A percentile compares a stretch with the other conserved stretches of the same genome.
phyloP scores from a whole-genome alignment of 2,113 vertebrate species.

The Eira barbara region DNA sequence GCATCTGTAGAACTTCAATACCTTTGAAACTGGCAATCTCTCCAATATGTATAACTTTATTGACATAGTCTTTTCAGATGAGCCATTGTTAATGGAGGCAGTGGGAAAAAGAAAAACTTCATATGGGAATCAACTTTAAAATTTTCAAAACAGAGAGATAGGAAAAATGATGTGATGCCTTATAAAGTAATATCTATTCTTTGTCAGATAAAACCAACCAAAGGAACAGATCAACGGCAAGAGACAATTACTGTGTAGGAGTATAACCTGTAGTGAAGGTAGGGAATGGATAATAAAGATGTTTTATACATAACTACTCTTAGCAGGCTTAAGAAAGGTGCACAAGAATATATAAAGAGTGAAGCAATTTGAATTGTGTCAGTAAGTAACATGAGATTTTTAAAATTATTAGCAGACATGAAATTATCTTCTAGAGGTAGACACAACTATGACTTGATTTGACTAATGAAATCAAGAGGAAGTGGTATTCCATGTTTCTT shows the following conservation, averaged over 20 bases:
- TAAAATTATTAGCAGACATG: not conserved
- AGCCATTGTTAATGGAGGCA: conserved; percentile 7
- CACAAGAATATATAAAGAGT: not conserved
- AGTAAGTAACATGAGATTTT: not conserved
- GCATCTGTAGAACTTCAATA: not conserved
- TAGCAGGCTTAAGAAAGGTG: not conserved
- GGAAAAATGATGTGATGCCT: not conserved
- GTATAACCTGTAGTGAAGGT: not conserved
- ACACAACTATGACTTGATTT: not conserved
- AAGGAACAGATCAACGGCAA: not conserved
- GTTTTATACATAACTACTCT: not conserved
- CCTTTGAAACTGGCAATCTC: conserved; percentile 15
- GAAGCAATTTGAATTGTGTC: not conserved
- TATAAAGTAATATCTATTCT: not conserved
- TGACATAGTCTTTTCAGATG: not conserved
- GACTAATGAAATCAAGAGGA: not conserved
- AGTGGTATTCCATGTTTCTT: not conserved
- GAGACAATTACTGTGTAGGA: not conserved
- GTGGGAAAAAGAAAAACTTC: not conserved
- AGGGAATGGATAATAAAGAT: not conserved
- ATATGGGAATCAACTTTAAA: not conserved
- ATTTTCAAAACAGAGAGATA: not conserved
- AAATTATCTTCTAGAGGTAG: not conserved
- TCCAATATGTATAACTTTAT: not conserved
- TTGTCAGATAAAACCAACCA: conserved; percentile 8